phyloP scores from a whole-genome alignment of 1,140 invertebrate species.

The Steinernema feltiae region DNA sequence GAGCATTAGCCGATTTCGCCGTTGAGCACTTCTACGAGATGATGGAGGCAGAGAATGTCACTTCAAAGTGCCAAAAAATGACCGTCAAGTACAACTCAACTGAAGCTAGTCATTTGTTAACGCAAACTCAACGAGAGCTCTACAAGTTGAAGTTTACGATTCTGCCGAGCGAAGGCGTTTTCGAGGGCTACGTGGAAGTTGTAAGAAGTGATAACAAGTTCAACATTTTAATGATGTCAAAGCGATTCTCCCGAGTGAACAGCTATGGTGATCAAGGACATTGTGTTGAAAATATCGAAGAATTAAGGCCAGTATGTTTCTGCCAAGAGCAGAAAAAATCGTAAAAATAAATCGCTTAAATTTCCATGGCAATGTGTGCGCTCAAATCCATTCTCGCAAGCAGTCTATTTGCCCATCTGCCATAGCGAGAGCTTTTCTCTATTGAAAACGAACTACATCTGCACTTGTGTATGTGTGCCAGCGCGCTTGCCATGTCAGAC shows the following conservation, averaged over 20 bases:
- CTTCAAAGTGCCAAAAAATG: background rate
- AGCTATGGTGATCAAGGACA: background rate
- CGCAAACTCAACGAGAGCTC: background rate
- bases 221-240: background rate
- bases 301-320: too few species aligned
- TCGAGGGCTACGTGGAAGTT: background rate
- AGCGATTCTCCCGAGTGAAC: background rate
- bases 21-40: background rate
- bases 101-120: background rate
- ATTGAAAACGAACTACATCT: too few species aligned
- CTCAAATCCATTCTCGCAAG: too few species aligned
- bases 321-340: too few species aligned
- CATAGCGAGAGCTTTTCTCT: too few species aligned
- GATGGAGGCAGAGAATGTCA: background rate
- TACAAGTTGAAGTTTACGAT: background rate
- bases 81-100: background rate
- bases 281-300: too few species aligned
- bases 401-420: too few species aligned
- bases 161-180: background rate
- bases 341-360: too few species aligned
- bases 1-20: background rate
- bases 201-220: background rate
- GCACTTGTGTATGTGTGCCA: too few species aligned
- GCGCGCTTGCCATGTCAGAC: too few species aligned
- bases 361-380: too few species aligned